Evolutionary conservation across 2,797 vertebrate genomes (phyloP), one percentile per base, ranked within the genome.

Genomic region (Mus minutoides): DNA sequence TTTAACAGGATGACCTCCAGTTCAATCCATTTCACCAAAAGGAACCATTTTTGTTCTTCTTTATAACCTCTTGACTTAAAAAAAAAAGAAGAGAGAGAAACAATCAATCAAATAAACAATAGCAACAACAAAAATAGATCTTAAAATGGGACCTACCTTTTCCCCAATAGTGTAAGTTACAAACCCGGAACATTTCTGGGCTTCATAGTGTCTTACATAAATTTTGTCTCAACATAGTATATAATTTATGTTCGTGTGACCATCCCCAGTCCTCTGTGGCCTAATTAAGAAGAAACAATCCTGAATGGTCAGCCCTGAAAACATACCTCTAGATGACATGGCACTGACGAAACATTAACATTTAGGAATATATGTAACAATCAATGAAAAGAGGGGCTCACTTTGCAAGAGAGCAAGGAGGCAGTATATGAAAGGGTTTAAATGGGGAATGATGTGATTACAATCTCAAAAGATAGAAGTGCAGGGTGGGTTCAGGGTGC

Each of bases 401-500:
- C 43, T 64, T 84, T 46, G 40, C 17, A 84, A 46, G 17, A 62
- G 37, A 62, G 14, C 37, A 60, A 60, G 79, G 37, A 19, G 26
- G 3, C 21, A 40, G 26, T 62, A 43, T 7, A 34, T 46, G 82
- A 58, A 5, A 34, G 29, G n/a, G 17, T 54, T 78, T 21, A 29
- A 17, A 34, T n/a, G 1, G n/a, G 6, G 22, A 82, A 40, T 60
- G 24, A 34, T 64, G 40, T 21, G 46, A 11, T 83, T 62, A 64
- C 3, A 64, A 21, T 64, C 29, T 84, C 56, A 43, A 29, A 83
- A 62, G 17, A 46, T 31, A 43, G 43, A 46, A 73, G 0, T 4
- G 1, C 26, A 8, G 1, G 2, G 5, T 67, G 7, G 29, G 83
- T 31, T 43, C n/a, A 3, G 8, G 10, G 24, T 8, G 9, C 12